A percentile compares a stretch with the other conserved stretches of the same genome.
phyloP scores from a whole-genome alignment of 2,797 vertebrate genomes.

The Cirrhinus molitorella region DNA sequence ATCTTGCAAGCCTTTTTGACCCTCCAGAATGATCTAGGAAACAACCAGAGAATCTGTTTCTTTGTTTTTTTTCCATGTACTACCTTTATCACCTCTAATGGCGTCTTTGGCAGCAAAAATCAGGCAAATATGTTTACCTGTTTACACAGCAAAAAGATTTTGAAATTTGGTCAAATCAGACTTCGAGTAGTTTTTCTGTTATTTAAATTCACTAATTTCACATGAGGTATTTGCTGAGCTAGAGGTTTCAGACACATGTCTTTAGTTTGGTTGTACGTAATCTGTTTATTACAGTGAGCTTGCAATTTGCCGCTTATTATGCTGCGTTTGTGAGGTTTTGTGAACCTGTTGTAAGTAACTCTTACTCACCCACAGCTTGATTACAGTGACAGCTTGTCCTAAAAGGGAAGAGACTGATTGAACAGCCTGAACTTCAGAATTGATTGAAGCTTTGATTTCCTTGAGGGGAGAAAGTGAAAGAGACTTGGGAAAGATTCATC shows the following conservation, averaged over 20 bases:
- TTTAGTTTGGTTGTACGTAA: neutral
- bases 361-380: neutral
- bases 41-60: neutral
- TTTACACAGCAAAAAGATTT: neutral
- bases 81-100: conserved; percentile 8
- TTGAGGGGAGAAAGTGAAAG: neutral
- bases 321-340: neutral
- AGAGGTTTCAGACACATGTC: neutral
- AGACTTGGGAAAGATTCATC: neutral
- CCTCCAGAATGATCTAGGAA: conserved; percentile 1
- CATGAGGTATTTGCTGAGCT: neutral
- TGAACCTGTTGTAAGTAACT: conserved; percentile 11
- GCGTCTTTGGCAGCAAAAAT: neutral
- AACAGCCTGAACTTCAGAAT: conserved; percentile 5
- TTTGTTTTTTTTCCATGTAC: neutral
- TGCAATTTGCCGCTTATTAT: neutral
- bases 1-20: conserved; percentile 11
- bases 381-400: conserved; percentile 21
- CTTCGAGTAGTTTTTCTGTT: neutral
- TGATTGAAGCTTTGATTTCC: conserved; percentile 24
- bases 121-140: neutral
- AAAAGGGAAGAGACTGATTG: conserved; percentile 19
- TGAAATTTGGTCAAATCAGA: neutral
- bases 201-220: neutral
- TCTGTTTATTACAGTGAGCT: neutral